Conservation (phyloP, 2,113 vertebrate species). For the Nanorana parkeri region DNA sequence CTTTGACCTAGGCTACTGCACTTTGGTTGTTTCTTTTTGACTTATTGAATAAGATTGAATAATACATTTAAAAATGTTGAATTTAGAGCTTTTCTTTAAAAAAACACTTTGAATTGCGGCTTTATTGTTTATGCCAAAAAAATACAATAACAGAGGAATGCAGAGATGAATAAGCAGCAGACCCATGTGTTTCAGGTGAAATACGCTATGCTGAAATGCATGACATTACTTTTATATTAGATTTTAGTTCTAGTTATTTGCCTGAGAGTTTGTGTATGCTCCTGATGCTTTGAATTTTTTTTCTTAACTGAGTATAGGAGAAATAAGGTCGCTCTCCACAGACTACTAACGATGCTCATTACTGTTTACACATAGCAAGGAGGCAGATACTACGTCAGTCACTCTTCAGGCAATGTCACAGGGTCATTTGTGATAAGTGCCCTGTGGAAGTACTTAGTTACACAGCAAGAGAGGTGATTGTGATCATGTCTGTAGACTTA, state of each 20-base stretch:
- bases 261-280: background rate
- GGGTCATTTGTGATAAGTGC: slow-evolving; percentile 47
- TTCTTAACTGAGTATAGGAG: slow-evolving; percentile 10
- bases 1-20: no score
- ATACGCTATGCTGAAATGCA: background rate
- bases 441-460: slow-evolving; percentile 41
- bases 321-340: slow-evolving; percentile 17
- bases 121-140: no score
- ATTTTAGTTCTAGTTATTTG: background rate
- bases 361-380: slow-evolving; percentile 29
- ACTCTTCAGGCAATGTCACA: slow-evolving; percentile 44
- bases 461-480: slow-evolving; percentile 38
- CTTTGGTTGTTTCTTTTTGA: no score
- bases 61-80: no score
- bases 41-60: no score
- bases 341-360: slow-evolving; percentile 47
- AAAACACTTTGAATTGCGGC: no score
- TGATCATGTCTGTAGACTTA: slow-evolving; percentile 29
- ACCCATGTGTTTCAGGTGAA: background rate
- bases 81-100: no score
- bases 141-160: no score
- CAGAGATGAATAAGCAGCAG: background rate
- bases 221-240: background rate
- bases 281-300: slow-evolving; percentile 28
- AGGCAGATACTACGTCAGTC: slow-evolving; percentile 33